Conservation (phyloP, 2,888 invertebrate species). For the Drosophila yooni region DNA sequence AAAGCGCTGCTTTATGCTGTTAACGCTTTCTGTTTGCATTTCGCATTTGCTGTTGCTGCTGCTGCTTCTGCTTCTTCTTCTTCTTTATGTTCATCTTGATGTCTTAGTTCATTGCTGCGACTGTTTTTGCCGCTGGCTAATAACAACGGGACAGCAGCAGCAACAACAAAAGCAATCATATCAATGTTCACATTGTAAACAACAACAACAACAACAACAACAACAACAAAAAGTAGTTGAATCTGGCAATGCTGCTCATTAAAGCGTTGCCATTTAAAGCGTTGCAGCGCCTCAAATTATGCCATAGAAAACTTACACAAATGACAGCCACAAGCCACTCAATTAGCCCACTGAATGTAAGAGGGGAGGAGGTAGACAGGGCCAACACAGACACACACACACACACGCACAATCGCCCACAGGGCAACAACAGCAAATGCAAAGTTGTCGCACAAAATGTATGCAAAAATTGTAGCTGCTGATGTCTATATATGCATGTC, state of each 20-base stretch:
- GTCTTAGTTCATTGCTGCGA: constrained; percentile 51
- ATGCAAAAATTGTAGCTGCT: constrained; percentile 55
- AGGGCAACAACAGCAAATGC: constrained; percentile 35
- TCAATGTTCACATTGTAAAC: constrained; percentile 35
- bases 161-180: constrained; percentile 13
- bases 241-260: constrained; percentile 28
- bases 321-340: constrained; percentile 59
- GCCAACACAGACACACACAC: constrained; percentile 2
- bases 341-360: constrained; percentile 59
- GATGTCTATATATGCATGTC: constrained; percentile 46
- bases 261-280: constrained; percentile 41
- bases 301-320: constrained; percentile 50
- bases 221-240: constrained; percentile 15
- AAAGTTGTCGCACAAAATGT: constrained; percentile 35
- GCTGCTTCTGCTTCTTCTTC: constrained; percentile 4
- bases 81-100: constrained; percentile 29
- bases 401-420: constrained; percentile 27
- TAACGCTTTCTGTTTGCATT: constrained; percentile 63
- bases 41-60: constrained; percentile 56
- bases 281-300: constrained; percentile 29
- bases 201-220: constrained; percentile 19
- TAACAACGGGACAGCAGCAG: constrained; percentile 6
- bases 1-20: constrained; percentile 12
- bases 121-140: constrained; percentile 41
- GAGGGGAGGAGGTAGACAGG: not conserved